A percentile compares a stretch with the other conserved stretches of the same genome.
These are phyloP conservation scores for Crotophaga sulcirostris DNA, from an alignment of 2,113 vertebrate genomes.

Conservation along the genomic window DNA sequence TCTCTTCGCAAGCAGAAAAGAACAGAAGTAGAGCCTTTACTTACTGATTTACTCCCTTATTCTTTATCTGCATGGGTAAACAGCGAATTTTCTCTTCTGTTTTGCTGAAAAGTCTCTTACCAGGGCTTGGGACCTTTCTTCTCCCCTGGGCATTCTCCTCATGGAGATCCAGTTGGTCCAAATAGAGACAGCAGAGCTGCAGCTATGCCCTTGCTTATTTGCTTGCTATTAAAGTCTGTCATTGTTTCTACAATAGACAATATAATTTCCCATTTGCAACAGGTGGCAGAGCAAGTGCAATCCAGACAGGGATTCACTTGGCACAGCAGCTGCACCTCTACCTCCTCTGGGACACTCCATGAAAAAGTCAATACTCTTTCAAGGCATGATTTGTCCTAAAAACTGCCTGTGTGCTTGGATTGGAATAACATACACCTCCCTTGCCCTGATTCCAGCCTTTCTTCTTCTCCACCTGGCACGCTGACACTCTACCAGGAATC, in stretches of 20 bases:
- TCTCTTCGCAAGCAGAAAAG: not conserved
- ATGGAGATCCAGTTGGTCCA: not conserved
- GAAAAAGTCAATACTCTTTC: not conserved
- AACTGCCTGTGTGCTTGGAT: not conserved
- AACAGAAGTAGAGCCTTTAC: not conserved
- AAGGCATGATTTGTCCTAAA: not conserved
- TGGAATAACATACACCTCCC: not conserved
- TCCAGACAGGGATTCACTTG: not conserved
- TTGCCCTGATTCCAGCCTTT: not conserved
- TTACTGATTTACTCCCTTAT: not conserved
- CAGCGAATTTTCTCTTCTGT: not conserved
- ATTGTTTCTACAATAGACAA: not conserved
- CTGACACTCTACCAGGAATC: not conserved
- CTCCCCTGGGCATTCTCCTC: not conserved
- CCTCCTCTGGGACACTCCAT: not conserved
- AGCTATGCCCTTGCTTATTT: not conserved
- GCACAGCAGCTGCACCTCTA: conserved; percentile 9
- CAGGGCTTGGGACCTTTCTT: not conserved
- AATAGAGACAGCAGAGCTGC: not conserved
- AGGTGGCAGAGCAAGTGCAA: conserved; percentile 32
- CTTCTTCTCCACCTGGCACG: not conserved
- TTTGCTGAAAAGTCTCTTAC: not conserved
- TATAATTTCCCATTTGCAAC: conserved; percentile 12
- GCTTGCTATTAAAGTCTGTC: not conserved
- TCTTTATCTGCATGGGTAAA: not conserved